Conservation (phyloP, 1,140 invertebrate genomes). For the Eurosta solidaginis region DNA sequence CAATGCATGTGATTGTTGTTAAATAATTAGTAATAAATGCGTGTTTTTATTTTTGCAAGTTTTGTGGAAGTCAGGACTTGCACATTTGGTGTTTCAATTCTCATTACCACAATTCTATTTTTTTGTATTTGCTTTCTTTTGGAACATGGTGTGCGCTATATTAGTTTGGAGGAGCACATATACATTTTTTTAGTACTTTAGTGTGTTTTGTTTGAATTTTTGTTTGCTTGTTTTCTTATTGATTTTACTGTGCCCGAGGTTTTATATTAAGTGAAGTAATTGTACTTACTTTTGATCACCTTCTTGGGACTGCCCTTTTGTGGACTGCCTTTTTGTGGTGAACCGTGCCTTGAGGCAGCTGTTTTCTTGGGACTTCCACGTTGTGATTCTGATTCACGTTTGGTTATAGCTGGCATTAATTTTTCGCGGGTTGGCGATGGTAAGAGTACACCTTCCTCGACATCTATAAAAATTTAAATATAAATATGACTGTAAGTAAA, state of each 20-base stretch:
- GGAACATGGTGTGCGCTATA: too few species aligned
- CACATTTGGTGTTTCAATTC: too few species aligned
- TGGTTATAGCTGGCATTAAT: constrained; percentile 70
- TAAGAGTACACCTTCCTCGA: constrained; percentile 66
- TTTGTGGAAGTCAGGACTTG: too few species aligned
- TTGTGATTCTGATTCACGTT: constrained; percentile 67
- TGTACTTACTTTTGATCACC: constrained; percentile 60
- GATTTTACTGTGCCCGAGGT: background rate
- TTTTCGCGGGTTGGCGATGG: constrained; percentile 74
- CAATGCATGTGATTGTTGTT: too few species aligned
- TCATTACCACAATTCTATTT: too few species aligned
- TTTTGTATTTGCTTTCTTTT: too few species aligned
- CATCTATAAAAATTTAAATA: constrained; percentile 38
- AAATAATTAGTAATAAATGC: too few species aligned
- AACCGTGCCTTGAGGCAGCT: constrained; percentile 55
- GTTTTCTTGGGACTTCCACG: constrained; percentile 58
- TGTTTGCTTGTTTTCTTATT: background rate
- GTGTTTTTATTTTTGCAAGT: too few species aligned
- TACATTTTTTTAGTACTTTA: too few species aligned
- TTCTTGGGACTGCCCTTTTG: constrained; percentile 71
- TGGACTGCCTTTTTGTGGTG: constrained; percentile 61
- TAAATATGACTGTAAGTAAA: background rate
- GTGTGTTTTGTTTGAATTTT: background rate
- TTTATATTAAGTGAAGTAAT: background rate
- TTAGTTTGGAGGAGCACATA: background rate